Conservation (phyloP, 2,888 invertebrate species). For the Lacanobia wlatinum region DNA sequence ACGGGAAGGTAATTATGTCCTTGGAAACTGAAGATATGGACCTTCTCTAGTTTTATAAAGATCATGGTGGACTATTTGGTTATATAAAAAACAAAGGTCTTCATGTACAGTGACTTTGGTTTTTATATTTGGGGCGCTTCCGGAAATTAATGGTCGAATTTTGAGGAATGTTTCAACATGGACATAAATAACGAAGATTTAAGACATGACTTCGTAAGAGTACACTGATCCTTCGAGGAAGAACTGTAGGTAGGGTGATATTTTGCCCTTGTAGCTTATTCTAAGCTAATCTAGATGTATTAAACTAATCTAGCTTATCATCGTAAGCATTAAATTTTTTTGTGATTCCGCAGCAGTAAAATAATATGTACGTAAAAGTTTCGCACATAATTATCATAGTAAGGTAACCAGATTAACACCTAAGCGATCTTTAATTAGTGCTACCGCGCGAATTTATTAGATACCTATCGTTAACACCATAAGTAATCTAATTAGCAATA, state of each 20-base stretch:
- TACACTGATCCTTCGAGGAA: background rate
- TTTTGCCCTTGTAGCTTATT: background rate
- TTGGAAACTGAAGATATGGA: constrained; percentile 18
- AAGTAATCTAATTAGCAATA: constrained; percentile 19
- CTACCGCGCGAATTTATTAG: constrained; percentile 22
- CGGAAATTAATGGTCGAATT: too few species aligned
- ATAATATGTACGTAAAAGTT: background rate
- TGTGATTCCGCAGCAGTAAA: background rate
- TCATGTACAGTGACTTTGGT: too few species aligned
- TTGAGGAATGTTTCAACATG: too few species aligned
- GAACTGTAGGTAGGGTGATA: too few species aligned
- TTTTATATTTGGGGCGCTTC: too few species aligned
- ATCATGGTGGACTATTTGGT: too few species aligned
- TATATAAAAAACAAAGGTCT: too few species aligned
- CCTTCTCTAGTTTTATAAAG: too few species aligned
- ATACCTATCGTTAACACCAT: background rate
- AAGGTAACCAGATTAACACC: constrained; percentile 29
- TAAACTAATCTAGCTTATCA: background rate
- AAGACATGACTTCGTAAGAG: background rate
- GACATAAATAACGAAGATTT: background rate
- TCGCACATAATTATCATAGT: constrained; percentile 2
- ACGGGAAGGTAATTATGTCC: constrained; percentile 39
- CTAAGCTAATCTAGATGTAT: too few species aligned
- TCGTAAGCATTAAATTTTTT: background rate
- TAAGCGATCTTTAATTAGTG: constrained; percentile 35